Conservation (phyloP, 2,888 invertebrate genomes). For the Epirrhoe alternata region DNA sequence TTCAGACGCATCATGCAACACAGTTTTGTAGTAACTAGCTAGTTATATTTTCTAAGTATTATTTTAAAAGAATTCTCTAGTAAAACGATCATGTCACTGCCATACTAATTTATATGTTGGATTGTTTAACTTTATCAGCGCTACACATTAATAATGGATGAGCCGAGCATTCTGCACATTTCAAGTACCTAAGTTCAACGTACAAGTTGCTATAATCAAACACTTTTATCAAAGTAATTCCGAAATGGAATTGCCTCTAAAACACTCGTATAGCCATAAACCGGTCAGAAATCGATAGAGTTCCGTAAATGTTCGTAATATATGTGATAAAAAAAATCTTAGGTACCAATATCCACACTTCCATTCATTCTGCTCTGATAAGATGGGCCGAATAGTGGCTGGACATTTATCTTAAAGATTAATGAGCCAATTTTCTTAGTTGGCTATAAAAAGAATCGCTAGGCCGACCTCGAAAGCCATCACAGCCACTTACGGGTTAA, state of each 20-base stretch:
- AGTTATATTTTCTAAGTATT: neutral
- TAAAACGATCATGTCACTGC: constrained; percentile 26
- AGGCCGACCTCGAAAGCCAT: constrained; percentile 71
- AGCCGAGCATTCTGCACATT: constrained; percentile 37
- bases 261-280: constrained; percentile 54
- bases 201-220: constrained; percentile 32
- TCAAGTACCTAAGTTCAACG: constrained; percentile 24
- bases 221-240: constrained; percentile 45
- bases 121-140: constrained; percentile 40
- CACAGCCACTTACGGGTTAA: constrained; percentile 71
- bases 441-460: constrained; percentile 84
- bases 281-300: constrained; percentile 56
- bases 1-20: no score
- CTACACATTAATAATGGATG: constrained; percentile 42
- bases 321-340: constrained; percentile 63
- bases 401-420: constrained; percentile 84
- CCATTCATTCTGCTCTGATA: constrained; percentile 80
- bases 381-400: constrained; percentile 82
- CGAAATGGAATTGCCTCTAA: constrained; percentile 51
- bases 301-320: constrained; percentile 49
- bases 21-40: neutral
- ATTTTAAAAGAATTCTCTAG: neutral
- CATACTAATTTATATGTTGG: constrained; percentile 36
- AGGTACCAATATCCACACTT: constrained; percentile 68
- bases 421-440: constrained; percentile 86